Percentiles rank a stretch among this genome's conserved stretches.
phyloP scores from a whole-genome alignment of 2,797 vertebrate species.

The Coracias cyanogaster region DNA sequence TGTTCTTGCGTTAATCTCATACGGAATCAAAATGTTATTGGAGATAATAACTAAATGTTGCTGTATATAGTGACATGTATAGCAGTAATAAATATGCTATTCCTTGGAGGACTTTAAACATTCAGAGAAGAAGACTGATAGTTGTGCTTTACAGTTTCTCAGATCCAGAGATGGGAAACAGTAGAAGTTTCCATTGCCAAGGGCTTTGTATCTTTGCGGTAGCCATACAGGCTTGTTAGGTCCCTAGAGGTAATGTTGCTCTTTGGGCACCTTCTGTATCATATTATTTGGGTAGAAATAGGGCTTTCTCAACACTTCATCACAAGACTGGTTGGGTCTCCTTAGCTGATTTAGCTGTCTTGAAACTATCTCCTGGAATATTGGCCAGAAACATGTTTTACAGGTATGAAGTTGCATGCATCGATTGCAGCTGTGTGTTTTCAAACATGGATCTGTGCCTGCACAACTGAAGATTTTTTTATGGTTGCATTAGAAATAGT shows the following conservation, averaged over 20 bases:
- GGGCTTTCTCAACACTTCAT: background rate
- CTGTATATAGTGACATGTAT: background rate
- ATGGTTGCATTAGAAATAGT: background rate
- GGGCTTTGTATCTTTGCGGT: background rate
- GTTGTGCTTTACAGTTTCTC: background rate
- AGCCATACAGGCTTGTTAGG: background rate
- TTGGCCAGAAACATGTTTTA: background rate
- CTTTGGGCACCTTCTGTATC: background rate
- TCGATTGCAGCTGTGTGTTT: background rate
- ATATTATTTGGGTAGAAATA: background rate
- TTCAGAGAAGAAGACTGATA: background rate
- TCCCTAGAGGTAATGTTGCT: background rate
- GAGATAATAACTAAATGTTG: background rate
- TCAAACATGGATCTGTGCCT: background rate
- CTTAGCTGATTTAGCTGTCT: background rate
- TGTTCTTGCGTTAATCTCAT: constrained; percentile 4
- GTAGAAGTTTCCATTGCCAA: background rate
- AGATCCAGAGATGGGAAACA: background rate
- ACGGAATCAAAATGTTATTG: background rate
- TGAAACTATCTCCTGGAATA: background rate
- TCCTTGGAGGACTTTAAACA: background rate
- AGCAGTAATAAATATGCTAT: background rate
- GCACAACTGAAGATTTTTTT: background rate
- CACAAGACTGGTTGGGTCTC: background rate
- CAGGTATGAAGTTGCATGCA: background rate